A percentile compares a stretch with the other conserved stretches of the same genome.
phyloP scores from a whole-genome alignment of 2,113 vertebrate species.

The Mormyrus lacerda region DNA sequence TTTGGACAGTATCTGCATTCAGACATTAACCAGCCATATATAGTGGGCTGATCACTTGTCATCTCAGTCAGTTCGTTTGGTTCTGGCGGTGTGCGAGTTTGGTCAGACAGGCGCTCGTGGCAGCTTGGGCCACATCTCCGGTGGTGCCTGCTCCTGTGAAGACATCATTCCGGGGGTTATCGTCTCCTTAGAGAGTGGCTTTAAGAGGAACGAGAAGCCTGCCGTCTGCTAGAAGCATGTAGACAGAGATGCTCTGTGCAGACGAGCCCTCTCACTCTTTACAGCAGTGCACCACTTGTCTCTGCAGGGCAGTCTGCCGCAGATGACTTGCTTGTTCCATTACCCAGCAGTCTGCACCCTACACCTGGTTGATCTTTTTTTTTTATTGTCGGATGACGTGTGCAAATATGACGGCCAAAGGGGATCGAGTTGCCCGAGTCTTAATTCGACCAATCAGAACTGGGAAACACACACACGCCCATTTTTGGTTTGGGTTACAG shows the following conservation, averaged over 20 bases:
- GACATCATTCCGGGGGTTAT: background rate
- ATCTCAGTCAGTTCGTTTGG: background rate
- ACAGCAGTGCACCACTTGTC: background rate
- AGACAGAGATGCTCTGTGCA: background rate
- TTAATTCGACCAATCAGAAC: background rate
- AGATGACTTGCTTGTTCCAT: background rate
- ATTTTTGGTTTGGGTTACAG: background rate
- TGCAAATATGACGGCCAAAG: background rate
- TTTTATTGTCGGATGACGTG: background rate
- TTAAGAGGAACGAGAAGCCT: background rate
- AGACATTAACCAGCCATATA: background rate
- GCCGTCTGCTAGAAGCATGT: background rate
- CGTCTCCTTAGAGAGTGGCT: background rate
- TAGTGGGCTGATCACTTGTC: background rate
- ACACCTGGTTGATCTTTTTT: background rate
- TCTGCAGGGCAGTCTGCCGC: background rate
- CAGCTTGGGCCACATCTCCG: background rate
- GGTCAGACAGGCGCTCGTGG: background rate
- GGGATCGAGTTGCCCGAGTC: background rate
- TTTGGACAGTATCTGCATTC: background rate
- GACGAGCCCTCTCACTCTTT: background rate
- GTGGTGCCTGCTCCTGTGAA: background rate
- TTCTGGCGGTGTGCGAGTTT: background rate
- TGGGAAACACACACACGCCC: background rate
- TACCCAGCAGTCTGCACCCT: background rate